Conservation (phyloP, 2,888 invertebrate genomes). For the Nasonovia ribisnigri region DNA sequence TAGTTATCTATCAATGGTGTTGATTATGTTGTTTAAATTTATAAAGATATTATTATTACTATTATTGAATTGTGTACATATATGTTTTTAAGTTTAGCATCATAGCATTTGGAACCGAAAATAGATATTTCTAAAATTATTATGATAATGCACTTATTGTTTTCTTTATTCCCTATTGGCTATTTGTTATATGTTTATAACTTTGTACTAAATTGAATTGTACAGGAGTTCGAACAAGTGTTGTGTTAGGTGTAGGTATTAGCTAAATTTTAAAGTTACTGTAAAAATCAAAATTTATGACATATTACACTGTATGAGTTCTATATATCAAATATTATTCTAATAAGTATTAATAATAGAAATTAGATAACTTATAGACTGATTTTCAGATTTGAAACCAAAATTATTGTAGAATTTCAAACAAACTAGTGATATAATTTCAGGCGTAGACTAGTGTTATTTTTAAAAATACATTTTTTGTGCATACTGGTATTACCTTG, state of each 20-base stretch:
- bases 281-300: background rate
- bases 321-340: background rate
- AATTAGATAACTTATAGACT: background rate
- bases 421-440: background rate
- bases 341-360: background rate
- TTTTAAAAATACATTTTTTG: background rate
- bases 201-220: background rate
- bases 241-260: background rate
- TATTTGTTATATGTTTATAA: background rate
- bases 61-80: constrained; percentile 57
- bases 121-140: constrained; percentile 48
- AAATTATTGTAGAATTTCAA: background rate
- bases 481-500: background rate
- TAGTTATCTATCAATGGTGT: constrained; percentile 27
- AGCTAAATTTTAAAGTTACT: background rate
- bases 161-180: background rate
- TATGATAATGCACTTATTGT: background rate
- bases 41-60: constrained; percentile 48
- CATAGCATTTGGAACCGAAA: constrained; percentile 44
- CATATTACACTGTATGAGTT: background rate
- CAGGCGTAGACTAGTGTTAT: background rate
- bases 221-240: background rate
- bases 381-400: background rate
- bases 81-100: constrained; percentile 37
- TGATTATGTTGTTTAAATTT: constrained; percentile 56